Evolutionary conservation across 2,888 invertebrate species (phyloP).

Genomic region (Drosophila mayaguana): DNA sequence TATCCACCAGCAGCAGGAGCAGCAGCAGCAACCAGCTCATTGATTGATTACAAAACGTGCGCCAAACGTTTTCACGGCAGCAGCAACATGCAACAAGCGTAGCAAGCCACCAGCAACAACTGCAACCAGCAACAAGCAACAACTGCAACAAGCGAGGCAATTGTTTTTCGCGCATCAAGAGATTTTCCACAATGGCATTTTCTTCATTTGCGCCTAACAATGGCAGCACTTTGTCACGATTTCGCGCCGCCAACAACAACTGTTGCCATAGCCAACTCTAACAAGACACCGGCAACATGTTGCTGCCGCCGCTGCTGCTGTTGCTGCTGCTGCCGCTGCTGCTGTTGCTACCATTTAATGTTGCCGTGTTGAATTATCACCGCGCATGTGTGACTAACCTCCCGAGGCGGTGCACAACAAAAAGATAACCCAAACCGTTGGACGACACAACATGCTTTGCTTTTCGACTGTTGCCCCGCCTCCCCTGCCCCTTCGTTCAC

Average conservation of each 20-base stretch:
- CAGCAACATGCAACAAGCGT: constrained; percentile 60
- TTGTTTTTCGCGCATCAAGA: constrained; percentile 68
- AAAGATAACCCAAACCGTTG: constrained; percentile 61
- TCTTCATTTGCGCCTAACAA: constrained; percentile 82
- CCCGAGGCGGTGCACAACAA: constrained; percentile 80
- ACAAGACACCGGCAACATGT: constrained; percentile 79
- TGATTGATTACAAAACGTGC: constrained; percentile 82
- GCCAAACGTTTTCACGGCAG: constrained; percentile 76
- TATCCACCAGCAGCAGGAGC: constrained; percentile 27
- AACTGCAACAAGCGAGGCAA: constrained; percentile 51
- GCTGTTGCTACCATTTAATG: constrained; percentile 77
- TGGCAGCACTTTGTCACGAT: constrained; percentile 81
- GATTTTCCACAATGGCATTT: constrained; percentile 77
- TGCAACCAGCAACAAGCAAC: constrained; percentile 23
- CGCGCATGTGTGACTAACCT: constrained; percentile 80
- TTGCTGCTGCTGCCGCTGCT: constrained; percentile 58
- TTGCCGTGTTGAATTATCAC: constrained; percentile 76
- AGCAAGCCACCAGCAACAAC: constrained; percentile 32
- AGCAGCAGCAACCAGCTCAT: constrained; percentile 41
- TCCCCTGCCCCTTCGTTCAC: constrained; percentile 31
- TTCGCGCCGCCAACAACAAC: constrained; percentile 51
- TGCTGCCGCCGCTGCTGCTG: constrained; percentile 41
- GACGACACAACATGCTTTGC: constrained; percentile 36
- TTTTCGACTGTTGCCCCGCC: constrained; percentile 39
- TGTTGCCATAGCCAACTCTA: constrained; percentile 56